These are phyloP conservation scores for Thymelicus acteon DNA, from an alignment of 2,888 invertebrate genomes.

Conservation along the genomic window DNA sequence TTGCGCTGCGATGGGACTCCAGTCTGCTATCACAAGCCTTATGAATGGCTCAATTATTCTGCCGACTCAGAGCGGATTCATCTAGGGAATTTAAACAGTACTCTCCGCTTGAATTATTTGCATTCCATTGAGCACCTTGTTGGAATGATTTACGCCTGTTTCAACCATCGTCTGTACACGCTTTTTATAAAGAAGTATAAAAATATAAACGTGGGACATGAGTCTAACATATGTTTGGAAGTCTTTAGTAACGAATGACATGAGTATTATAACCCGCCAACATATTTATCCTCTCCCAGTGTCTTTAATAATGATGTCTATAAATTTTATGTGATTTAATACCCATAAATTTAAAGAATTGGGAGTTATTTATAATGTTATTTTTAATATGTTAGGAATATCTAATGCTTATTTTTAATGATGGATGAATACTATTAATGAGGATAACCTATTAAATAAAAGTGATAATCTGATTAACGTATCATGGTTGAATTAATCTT, in stretches of 20 bases:
- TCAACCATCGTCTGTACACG: conserved; percentile 24
- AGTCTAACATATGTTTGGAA: conserved; percentile 60
- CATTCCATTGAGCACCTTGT: conserved; percentile 45
- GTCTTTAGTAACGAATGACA: conserved; percentile 48
- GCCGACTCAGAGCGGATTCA: conserved; percentile 67
- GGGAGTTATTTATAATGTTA: conserved; percentile 44
- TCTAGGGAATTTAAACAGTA: conserved; percentile 52
- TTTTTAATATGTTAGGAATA: conserved; percentile 43
- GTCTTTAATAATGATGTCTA: conserved; percentile 65
- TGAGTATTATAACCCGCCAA: conserved; percentile 72
- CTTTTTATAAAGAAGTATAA: conserved; percentile 16
- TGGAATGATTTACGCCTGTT: conserved; percentile 40
- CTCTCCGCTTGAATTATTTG: conserved; percentile 49
- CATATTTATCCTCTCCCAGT: conserved; percentile 67
- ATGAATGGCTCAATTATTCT: conserved; percentile 83
- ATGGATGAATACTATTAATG: neutral
- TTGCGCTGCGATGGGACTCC: conserved; percentile 70
- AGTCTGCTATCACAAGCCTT: conserved; percentile 79
- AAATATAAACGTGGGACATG: conserved; percentile 45
- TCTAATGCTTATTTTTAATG: neutral
- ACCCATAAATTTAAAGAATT: conserved; percentile 38
- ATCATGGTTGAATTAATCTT: conserved; percentile 62
- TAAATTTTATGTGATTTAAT: conserved; percentile 69
- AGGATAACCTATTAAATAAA: neutral
- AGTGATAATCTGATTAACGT: conserved; percentile 56